phyloP scores from a whole-genome alignment of 2,797 vertebrate species.

The Heteromormyrus szaboi region DNA sequence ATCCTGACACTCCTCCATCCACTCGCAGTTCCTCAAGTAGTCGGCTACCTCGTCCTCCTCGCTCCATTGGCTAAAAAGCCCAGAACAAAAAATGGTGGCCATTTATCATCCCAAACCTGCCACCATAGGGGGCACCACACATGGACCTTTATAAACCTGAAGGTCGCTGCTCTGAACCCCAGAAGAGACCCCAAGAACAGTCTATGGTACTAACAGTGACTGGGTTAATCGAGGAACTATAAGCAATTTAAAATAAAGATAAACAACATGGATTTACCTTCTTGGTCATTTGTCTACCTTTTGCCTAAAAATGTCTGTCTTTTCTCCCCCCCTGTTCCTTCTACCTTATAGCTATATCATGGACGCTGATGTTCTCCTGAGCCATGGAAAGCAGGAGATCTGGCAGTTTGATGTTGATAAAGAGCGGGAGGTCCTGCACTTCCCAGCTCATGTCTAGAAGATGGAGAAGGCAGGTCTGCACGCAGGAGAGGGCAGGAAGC shows the following conservation, averaged over 20 bases:
- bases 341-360: conserved; percentile 88
- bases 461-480: conserved; percentile 88
- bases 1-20: conserved; percentile 97
- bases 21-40: conserved; percentile 91
- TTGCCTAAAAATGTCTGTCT: background rate
- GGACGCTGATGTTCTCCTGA: conserved; percentile 91
- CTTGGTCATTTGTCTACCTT: background rate
- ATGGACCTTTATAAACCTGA: background rate
- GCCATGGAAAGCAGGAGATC: conserved; percentile 85
- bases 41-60: conserved; percentile 93
- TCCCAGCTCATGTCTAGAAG: conserved; percentile 96
- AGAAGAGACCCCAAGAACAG: background rate
- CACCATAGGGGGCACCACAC: background rate
- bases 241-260: background rate
- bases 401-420: conserved; percentile 79
- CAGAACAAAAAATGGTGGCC: background rate
- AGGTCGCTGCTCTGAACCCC: background rate
- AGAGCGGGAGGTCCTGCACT: conserved; percentile 79
- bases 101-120: background rate
- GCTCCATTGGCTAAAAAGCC: conserved; percentile 55
- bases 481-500: conserved; percentile 86
- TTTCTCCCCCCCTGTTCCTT: background rate
- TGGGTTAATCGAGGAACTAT: background rate
- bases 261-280: background rate
- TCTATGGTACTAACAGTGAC: background rate